A percentile compares a stretch with the other conserved stretches of the same genome.
Evolutionary conservation across 2,113 vertebrate species (phyloP).

Genomic region (Enhydra lutris): DNA sequence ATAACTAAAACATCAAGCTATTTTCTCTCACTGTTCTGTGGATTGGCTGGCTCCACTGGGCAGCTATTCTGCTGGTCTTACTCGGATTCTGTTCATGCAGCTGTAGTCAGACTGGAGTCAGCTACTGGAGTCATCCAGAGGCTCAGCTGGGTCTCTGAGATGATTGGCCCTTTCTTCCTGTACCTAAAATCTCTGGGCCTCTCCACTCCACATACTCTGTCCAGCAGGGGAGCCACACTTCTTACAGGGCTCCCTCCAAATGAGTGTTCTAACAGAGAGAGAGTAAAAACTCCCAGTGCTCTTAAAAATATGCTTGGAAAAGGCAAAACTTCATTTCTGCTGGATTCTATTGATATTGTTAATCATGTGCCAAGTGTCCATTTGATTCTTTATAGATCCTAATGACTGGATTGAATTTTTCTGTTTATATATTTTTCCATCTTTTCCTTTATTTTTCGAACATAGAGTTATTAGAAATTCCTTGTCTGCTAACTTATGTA

Average conservation of each 20-base stretch:
- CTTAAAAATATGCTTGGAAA: background rate
- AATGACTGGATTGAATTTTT: background rate
- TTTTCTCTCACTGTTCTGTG: background rate
- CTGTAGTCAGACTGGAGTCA: background rate
- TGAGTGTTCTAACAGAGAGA: background rate
- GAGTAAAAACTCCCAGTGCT: background rate
- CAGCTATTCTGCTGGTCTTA: background rate
- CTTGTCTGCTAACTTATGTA: background rate
- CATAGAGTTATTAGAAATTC: background rate
- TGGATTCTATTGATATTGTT: background rate
- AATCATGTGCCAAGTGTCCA: background rate
- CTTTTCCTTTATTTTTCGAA: background rate
- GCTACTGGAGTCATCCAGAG: background rate
- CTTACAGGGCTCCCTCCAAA: background rate
- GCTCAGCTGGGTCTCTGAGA: background rate
- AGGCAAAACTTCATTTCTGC: background rate
- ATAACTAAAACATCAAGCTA: background rate
- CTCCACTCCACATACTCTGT: background rate
- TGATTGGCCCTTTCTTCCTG: background rate
- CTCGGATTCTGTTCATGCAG: background rate
- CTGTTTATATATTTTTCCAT: background rate
- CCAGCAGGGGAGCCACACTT: background rate
- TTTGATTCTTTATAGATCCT: background rate
- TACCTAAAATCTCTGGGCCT: background rate
- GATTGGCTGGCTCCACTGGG: background rate